Percentiles rank a stretch among this genome's conserved stretches.
phyloP scores from a whole-genome alignment of 2,797 vertebrate genomes.

The Melanotaenia nigrans region DNA sequence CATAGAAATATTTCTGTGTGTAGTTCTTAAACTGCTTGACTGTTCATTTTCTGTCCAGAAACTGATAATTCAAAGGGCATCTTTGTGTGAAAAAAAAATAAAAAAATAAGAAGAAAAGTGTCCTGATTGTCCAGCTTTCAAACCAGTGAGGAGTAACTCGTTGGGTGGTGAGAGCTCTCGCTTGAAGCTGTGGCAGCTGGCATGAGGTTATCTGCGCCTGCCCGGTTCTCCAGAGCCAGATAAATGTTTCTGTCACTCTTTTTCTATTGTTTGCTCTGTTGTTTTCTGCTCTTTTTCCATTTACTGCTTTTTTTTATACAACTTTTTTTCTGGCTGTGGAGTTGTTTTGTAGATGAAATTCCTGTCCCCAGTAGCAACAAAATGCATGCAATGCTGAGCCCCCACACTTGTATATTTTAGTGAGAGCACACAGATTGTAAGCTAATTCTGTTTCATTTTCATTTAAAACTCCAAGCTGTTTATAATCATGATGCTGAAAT shows the following conservation, averaged over 20 bases:
- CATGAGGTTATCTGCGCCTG: constrained; percentile 45
- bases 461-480: neutral
- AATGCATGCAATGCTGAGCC: neutral
- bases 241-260: constrained; percentile 38
- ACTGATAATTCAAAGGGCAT: neutral
- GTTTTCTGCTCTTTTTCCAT: constrained; percentile 1
- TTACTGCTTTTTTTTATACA: neutral
- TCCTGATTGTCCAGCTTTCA: neutral
- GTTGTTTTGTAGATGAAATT: neutral
- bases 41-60: neutral
- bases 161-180: constrained; percentile 21
- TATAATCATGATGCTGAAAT: neutral
- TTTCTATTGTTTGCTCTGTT: constrained; percentile 1
- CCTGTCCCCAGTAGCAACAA: neutral
- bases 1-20: neutral
- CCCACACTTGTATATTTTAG: neutral
- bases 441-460: neutral
- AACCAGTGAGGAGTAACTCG: constrained; percentile 10
- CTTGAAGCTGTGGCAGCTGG: constrained; percentile 47
- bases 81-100: neutral
- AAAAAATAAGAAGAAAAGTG: neutral
- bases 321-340: neutral
- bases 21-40: neutral
- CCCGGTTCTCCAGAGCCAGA: constrained; percentile 23
- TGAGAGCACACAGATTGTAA: neutral